These are phyloP conservation scores for Strigamia maritima DNA, from an alignment of 2,888 invertebrate species.

Conservation along the genomic window DNA sequence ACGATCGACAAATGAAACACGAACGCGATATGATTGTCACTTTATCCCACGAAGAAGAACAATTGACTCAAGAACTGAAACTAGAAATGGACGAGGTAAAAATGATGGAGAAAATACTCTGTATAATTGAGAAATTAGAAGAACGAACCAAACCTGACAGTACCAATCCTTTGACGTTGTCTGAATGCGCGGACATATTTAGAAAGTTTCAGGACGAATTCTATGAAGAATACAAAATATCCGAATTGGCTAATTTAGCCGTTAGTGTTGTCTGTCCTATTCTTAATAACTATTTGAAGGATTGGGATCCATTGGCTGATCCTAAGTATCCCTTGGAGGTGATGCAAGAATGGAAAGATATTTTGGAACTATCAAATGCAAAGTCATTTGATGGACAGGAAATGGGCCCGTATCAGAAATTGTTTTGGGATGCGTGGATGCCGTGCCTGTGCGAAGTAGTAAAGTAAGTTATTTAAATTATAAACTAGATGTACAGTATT, in stretches of 20 bases:
- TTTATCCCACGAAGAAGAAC: constrained; percentile 73
- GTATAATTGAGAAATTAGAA: constrained; percentile 60
- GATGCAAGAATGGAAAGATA: constrained; percentile 53
- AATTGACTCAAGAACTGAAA: constrained; percentile 63
- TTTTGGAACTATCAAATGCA: constrained; percentile 49
- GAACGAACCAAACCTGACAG: constrained; percentile 46
- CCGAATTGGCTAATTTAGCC: constrained; percentile 77
- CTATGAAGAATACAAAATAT: constrained; percentile 74
- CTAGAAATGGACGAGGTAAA: constrained; percentile 70
- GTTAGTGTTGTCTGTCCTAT: constrained; percentile 80
- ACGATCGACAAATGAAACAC: constrained; percentile 71
- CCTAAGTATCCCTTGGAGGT: constrained; percentile 52
- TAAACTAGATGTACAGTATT: no score
- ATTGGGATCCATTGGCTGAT: constrained; percentile 73
- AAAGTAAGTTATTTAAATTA: constrained; percentile 64
- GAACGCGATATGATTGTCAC: constrained; percentile 75
- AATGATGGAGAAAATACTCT: constrained; percentile 67
- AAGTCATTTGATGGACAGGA: constrained; percentile 58
- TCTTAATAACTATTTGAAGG: constrained; percentile 65
- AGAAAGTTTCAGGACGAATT: constrained; percentile 62
- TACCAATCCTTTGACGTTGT: constrained; percentile 58
- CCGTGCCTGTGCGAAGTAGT: constrained; percentile 72
- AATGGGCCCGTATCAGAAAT: constrained; percentile 68
- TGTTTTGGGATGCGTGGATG: constrained; percentile 88
- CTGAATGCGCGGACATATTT: constrained; percentile 61